These are phyloP conservation scores for Myrmecobius fasciatus DNA, from an alignment of 2,113 vertebrate species.

Conservation along the genomic window DNA sequence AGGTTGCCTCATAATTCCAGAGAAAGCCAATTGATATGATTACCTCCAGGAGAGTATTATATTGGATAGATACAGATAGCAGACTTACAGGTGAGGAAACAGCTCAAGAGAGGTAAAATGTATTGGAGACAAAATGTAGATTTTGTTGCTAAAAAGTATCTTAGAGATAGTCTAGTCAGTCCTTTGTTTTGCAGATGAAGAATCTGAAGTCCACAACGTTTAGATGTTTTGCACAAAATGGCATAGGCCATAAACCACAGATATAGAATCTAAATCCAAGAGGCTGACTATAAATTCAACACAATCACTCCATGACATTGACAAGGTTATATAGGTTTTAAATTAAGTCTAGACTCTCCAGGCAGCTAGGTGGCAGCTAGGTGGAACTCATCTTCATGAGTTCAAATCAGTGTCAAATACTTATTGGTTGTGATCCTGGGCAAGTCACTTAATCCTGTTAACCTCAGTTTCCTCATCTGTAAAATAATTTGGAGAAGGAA, in stretches of 20 bases:
- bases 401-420: not conserved
- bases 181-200: too few relatives aligned
- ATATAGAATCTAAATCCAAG: not conserved
- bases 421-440: not conserved
- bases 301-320: not conserved
- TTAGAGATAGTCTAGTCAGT: not conserved
- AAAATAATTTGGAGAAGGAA: not conserved
- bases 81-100: not conserved
- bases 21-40: not conserved
- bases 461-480: not conserved
- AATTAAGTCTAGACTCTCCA: not conserved
- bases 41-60: not conserved
- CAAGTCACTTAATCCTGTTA: not conserved
- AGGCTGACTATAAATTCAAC: not conserved
- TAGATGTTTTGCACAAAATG: too few relatives aligned
- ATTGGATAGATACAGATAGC: not conserved
- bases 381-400: not conserved
- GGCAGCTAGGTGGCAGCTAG: not conserved
- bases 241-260: not conserved
- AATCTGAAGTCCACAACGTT: too few relatives aligned
- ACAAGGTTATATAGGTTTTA: not conserved
- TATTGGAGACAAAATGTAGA: not conserved
- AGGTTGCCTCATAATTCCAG: not conserved
- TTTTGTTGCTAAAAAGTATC: not conserved
- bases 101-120: not conserved